Evolutionary conservation across 1,140 invertebrate genomes (phyloP).

Genomic region (Drosophila pruinosa): DNA sequence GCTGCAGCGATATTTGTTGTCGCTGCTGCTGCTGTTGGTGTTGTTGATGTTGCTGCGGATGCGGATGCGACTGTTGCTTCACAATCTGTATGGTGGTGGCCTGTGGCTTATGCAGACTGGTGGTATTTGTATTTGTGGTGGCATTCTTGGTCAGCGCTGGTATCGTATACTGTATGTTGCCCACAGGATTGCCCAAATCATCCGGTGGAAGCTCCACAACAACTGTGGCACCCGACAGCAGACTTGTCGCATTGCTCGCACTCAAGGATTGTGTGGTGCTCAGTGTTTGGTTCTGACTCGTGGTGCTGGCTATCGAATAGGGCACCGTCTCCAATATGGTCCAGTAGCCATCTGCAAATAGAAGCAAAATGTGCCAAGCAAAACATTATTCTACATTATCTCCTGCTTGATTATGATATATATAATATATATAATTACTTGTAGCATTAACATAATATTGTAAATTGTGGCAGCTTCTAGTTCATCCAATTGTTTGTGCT

Average conservation of each 20-base stretch:
- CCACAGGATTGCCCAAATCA: slow-evolving; percentile 70
- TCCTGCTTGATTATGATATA: neutral
- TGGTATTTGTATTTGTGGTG: slow-evolving; percentile 60
- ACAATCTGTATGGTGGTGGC: slow-evolving; percentile 73
- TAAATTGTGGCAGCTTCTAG: slow-evolving; percentile 46
- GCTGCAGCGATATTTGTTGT: slow-evolving; percentile 58
- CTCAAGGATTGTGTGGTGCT: slow-evolving; percentile 41
- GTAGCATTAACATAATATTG: slow-evolving; percentile 49
- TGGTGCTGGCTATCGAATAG: slow-evolving; percentile 59
- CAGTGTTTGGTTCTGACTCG: slow-evolving; percentile 38
- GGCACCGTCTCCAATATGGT: slow-evolving; percentile 79
- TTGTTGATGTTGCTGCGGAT: slow-evolving; percentile 35
- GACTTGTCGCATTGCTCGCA: slow-evolving; percentile 31
- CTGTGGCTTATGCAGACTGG: slow-evolving; percentile 62
- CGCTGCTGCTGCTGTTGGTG: slow-evolving; percentile 65
- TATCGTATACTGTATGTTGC: slow-evolving; percentile 78
- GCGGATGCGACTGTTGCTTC: slow-evolving; percentile 53
- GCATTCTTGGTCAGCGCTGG: slow-evolving; percentile 67
- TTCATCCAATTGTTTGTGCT: slow-evolving; percentile 45
- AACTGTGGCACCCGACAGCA: slow-evolving; percentile 72
- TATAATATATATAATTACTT: slow-evolving; percentile 52
- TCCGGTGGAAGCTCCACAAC: slow-evolving; percentile 75
- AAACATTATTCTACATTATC: slow-evolving; percentile 17
- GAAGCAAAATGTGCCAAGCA: slow-evolving; percentile 1
- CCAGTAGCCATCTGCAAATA: slow-evolving; percentile 76